These are phyloP conservation scores for Plodia interpunctella DNA, from an alignment of 1,140 invertebrate species.

Conservation along the genomic window DNA sequence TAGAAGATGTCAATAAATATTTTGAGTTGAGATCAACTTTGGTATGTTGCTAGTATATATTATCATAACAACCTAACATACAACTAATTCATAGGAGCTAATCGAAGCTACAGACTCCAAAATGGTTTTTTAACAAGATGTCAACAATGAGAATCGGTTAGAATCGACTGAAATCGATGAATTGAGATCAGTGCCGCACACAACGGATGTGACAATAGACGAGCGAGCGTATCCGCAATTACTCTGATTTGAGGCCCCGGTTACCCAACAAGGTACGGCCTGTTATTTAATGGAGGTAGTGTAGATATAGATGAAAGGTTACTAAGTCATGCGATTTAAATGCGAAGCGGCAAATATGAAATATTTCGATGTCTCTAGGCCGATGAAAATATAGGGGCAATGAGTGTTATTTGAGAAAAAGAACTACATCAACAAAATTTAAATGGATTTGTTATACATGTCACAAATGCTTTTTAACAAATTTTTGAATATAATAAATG, in stretches of 20 bases:
- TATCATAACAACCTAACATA: no score
- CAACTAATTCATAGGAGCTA: no score
- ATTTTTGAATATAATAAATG: no score
- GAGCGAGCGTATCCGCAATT: slow-evolving; percentile 47
- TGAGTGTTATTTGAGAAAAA: no score
- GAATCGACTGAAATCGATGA: slow-evolving; percentile 22
- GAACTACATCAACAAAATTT: no score
- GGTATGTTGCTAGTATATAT: no score
- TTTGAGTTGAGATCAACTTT: no score
- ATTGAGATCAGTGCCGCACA: slow-evolving; percentile 29
- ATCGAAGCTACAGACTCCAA: not conserved
- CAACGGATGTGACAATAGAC: slow-evolving; percentile 47
- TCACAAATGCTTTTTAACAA: no score
- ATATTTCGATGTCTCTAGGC: no score
- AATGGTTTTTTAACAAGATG: not conserved
- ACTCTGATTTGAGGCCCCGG: slow-evolving; percentile 57
- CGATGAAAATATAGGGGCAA: no score
- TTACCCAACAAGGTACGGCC: slow-evolving; percentile 21
- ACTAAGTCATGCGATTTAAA: slow-evolving; percentile 13
- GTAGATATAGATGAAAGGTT: slow-evolving; percentile 4
- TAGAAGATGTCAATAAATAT: no score
- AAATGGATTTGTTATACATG: no score
- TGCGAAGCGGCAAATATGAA: slow-evolving; percentile 8
- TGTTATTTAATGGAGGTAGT: slow-evolving; percentile 7
- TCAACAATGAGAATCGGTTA: slow-evolving; percentile 2